Evolutionary conservation across 2,113 vertebrate species (phyloP).

Genomic region (Callospermophilus lateralis): DNA sequence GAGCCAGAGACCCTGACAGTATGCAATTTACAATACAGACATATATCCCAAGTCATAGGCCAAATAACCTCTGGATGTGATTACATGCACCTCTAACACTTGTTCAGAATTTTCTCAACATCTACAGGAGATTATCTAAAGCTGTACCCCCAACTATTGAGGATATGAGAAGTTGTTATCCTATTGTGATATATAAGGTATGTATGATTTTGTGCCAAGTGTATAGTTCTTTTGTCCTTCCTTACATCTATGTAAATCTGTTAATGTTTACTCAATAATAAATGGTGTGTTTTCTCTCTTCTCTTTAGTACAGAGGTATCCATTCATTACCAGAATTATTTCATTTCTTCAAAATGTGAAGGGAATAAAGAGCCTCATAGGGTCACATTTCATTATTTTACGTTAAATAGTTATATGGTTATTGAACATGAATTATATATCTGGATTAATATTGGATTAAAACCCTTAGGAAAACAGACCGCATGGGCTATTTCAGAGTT

Average conservation of each 20-base stretch:
- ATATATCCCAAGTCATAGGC: background rate
- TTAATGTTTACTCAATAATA: background rate
- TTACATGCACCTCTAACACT: background rate
- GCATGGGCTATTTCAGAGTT: background rate
- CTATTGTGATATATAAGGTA: background rate
- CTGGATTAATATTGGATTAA: background rate
- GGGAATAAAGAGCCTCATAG: background rate
- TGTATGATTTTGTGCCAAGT: background rate
- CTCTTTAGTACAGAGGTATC: background rate
- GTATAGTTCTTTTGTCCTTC: background rate
- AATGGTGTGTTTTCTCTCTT: background rate
- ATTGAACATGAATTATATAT: background rate
- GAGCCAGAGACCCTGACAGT: background rate
- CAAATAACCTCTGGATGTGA: background rate
- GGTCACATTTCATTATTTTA: background rate
- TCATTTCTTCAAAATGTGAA: background rate
- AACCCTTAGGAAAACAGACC: background rate
- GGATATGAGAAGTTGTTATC: background rate
- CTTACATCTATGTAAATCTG: background rate
- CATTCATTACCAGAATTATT: background rate
- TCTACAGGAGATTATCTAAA: background rate
- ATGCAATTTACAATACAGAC: background rate
- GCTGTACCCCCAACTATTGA: background rate
- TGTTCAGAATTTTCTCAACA: background rate
- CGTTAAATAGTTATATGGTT: background rate